Percentiles rank a stretch among this genome's conserved stretches.
phyloP scores from a whole-genome alignment of 2,113 vertebrate genomes.

The Protobothrops flavoviridis region DNA sequence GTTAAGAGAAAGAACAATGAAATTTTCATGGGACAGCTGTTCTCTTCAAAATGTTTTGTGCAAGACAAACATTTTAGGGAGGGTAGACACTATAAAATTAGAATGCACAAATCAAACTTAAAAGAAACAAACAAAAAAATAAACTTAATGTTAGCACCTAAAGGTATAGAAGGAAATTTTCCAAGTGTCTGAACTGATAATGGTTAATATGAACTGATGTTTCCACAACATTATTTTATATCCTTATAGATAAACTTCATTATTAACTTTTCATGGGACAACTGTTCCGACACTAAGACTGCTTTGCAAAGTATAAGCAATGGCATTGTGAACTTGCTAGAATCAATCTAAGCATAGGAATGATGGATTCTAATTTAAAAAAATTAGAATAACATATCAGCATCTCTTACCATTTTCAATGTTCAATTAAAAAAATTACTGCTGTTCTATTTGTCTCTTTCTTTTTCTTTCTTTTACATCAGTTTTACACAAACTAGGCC shows the following conservation, averaged over 20 bases:
- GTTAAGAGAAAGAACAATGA: conserved; percentile 43
- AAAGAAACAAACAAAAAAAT: conserved; percentile 4
- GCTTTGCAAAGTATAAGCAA: conserved; percentile 60
- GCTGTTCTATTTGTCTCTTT: conserved; percentile 59
- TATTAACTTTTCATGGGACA: conserved; percentile 77
- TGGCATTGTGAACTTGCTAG: conserved; percentile 23
- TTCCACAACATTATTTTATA: conserved; percentile 55
- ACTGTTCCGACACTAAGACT: conserved; percentile 65
- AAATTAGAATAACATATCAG: conserved; percentile 55
- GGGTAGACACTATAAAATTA: conserved; percentile 25
- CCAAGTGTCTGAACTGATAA: conserved; percentile 43
- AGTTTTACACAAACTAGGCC: conserved; percentile 77
- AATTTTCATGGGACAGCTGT: conserved; percentile 58
- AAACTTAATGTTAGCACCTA: conserved; percentile 45
- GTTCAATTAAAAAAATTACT: conserved; percentile 57
- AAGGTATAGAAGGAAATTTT: conserved; percentile 29
- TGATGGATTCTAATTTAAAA: conserved; percentile 35
- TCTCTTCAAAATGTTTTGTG: background rate
- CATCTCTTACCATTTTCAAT: conserved; percentile 54
- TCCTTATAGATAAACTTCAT: conserved; percentile 56
- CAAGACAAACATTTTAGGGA: conserved; percentile 15
- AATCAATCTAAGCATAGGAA: background rate
- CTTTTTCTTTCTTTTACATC: conserved; percentile 17
- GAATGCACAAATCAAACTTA: conserved; percentile 19
- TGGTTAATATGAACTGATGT: conserved; percentile 45